Base-by-base conservation (phyloP, 2,113 vertebrate species). In the Engraulis encrasicolus region DNA sequence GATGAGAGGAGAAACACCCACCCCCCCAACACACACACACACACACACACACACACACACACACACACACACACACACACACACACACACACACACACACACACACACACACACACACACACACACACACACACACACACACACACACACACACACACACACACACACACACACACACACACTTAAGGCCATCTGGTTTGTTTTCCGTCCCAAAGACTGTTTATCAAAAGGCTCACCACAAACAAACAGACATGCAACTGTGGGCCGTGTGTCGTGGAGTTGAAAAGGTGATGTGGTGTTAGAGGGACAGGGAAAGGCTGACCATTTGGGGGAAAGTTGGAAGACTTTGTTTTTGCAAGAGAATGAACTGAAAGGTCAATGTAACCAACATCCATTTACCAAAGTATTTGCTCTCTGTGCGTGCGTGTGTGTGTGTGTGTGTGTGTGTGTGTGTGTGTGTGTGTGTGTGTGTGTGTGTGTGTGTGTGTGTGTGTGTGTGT, bases 161-260 rank as follows among this genome's bases (percentile, higher is more conserved):
- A n/a, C 58, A 71, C 61, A 66, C 50, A 40, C 81, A 82, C 17
- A 66, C 52, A 12, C 36, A 11, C n/a, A 38, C 66, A 81, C 79
- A 78, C 52, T 80, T 52, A 54, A 78, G 37, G 81, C 87, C 86
- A 89, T 88, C 89, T 87, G 85, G 58, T 87, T 27, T 66, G 23
- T 79, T 81, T 78, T 84, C 81, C 74, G 66, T 74, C 83, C 81
- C 61, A 81, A 61, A 81, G 85, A 82, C 79, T 85, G 40, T 49
- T 50, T 74, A 84, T 50, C 37, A 50, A 50, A 77, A 79, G 82
- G 83, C 74, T 83, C 84, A 87, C 81, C 78, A 79, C 79, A 86
- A 87, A 85, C 86, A 86, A 84, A 81, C 86, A 85, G 34, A 81
- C 86, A 85, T 40, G 74, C 27, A 19, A n/a, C 38, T 37, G 48